A percentile compares a stretch with the other conserved stretches of the same genome.
These are phyloP conservation scores for Platyura marginata DNA, from an alignment of 1,140 invertebrate species.

Conservation along the genomic window DNA sequence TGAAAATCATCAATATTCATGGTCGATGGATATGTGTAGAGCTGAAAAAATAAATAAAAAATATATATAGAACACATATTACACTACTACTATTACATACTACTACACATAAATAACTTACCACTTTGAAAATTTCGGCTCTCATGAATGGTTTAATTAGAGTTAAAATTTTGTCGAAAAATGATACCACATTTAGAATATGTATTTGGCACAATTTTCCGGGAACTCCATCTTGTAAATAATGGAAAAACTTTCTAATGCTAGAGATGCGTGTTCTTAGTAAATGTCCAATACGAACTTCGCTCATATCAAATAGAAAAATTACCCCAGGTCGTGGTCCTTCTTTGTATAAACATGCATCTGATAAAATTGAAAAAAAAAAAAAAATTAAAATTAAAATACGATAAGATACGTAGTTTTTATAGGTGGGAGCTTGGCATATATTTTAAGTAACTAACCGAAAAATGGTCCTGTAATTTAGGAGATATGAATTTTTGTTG, in stretches of 20 bases:
- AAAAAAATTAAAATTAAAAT: too few species aligned
- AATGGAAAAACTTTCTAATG: constrained; percentile 27
- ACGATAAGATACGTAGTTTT: too few species aligned
- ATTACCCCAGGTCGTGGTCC: constrained; percentile 34
- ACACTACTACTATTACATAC: background rate
- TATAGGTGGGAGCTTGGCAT: too few species aligned
- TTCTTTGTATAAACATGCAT: constrained; percentile 28
- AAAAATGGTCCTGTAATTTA: too few species aligned
- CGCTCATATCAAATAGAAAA: constrained; percentile 43
- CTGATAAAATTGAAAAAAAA: constrained; percentile 11
- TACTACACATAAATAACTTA: constrained; percentile 11
- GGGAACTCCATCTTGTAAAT: constrained; percentile 37
- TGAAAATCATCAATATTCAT: constrained; percentile 25
- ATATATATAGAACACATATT: background rate
- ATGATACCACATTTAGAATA: constrained; percentile 39
- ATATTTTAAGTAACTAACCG: too few species aligned
- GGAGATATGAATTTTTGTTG: too few species aligned
- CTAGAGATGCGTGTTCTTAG: constrained; percentile 27
- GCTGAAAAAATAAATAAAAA: constrained; percentile 12
- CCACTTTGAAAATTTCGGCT: constrained; percentile 38
- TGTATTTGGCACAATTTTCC: constrained; percentile 38
- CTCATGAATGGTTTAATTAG: constrained; percentile 44
- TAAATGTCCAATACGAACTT: constrained; percentile 34
- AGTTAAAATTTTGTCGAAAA: constrained; percentile 39
- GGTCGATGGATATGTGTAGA: constrained; percentile 23